Evolutionary conservation across 64 coral and sea anemone species (phyloP).

Genomic region (Porites lutea): DNA sequence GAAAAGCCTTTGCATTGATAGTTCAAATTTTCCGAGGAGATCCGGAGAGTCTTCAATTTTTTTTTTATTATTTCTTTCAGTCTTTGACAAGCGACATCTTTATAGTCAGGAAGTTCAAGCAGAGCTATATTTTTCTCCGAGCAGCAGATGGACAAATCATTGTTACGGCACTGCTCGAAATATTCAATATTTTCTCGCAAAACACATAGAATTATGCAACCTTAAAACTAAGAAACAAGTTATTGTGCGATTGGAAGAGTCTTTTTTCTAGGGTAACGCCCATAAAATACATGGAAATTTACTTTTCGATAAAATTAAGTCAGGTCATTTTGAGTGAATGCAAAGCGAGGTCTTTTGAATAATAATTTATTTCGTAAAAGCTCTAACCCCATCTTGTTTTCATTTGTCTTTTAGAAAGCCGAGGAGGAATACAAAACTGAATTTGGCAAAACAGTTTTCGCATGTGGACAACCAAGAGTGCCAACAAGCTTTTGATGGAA

Average conservation of each 20-base stretch:
- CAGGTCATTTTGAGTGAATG: background rate
- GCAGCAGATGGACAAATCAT: slow-evolving; percentile 20
- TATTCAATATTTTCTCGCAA: background rate
- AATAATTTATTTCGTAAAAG: slow-evolving; percentile 4
- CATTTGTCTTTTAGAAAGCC: slow-evolving; percentile 31
- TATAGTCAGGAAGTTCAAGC: slow-evolving; percentile 28
- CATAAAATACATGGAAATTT: slow-evolving; percentile 26
- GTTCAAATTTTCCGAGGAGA: background rate
- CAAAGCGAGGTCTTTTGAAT: slow-evolving; percentile 10
- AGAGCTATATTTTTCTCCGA: background rate
- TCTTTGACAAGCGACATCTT: slow-evolving; percentile 34
- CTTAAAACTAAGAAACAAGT: background rate
- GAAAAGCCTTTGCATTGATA: background rate
- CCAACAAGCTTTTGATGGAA: slow-evolving; percentile 5
- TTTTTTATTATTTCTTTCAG: background rate
- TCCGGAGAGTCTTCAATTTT: background rate
- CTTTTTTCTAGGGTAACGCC: slow-evolving; percentile 28
- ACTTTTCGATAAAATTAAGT: background rate
- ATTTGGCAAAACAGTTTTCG: slow-evolving; percentile 49
- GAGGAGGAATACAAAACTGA: slow-evolving; percentile 52
- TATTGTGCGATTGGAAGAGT: background rate
- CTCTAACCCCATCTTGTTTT: slow-evolving; percentile 17
- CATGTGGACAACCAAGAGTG: slow-evolving; percentile 48
- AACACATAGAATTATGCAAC: background rate
- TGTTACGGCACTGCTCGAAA: background rate